These are phyloP conservation scores for Thyatira batis DNA, from an alignment of 2,888 invertebrate species.

Conservation along the genomic window DNA sequence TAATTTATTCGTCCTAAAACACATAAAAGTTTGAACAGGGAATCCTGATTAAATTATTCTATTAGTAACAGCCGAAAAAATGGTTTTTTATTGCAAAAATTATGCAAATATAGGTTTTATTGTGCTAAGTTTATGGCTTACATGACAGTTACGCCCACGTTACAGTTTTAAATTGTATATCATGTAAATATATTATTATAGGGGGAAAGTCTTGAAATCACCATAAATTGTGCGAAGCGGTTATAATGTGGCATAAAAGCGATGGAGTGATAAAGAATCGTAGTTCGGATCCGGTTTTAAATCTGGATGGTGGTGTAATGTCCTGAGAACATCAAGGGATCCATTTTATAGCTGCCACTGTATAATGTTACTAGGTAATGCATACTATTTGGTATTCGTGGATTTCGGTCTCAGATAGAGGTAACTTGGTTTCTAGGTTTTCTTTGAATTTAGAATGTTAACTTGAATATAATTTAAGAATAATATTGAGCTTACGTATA, in stretches of 20 bases:
- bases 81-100: slow-evolving; percentile 36
- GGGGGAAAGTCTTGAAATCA: slow-evolving; percentile 43
- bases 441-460: not conserved
- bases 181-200: slow-evolving; percentile 37
- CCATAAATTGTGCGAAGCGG: slow-evolving; percentile 55
- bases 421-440: not conserved
- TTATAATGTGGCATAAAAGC: slow-evolving; percentile 60
- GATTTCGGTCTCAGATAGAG: not conserved
- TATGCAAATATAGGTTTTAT: slow-evolving; percentile 44
- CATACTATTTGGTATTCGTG: slow-evolving; percentile 25
- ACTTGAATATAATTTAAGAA: not conserved
- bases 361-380: slow-evolving; percentile 61
- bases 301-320: slow-evolving; percentile 59
- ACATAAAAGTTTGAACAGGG: slow-evolving; percentile 24
- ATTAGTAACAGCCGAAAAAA: slow-evolving; percentile 9
- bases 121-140: slow-evolving; percentile 37
- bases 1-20: slow-evolving; percentile 14
- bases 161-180: slow-evolving; percentile 21
- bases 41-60: slow-evolving; percentile 27
- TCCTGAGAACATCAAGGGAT: slow-evolving; percentile 68
- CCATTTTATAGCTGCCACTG: slow-evolving; percentile 63
- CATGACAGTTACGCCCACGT: slow-evolving; percentile 15
- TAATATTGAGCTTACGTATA: not conserved
- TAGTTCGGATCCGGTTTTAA: slow-evolving; percentile 41
- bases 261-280: slow-evolving; percentile 58